Conservation (phyloP, 2,888 invertebrate species). For the Eurois occulta region DNA sequence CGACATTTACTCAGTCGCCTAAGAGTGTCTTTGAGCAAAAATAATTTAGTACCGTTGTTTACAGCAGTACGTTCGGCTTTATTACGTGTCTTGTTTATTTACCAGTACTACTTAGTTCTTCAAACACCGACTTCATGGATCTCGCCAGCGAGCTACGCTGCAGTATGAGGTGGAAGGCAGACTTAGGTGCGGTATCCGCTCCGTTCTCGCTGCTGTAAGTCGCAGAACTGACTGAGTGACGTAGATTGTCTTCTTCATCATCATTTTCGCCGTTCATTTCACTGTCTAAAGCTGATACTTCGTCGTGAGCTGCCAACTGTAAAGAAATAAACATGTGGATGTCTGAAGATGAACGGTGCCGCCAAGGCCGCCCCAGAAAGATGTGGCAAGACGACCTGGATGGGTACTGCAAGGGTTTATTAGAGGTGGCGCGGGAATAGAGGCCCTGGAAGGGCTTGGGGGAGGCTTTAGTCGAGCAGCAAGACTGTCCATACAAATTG, state of each 20-base stretch:
- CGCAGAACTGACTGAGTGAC: slow-evolving; percentile 83
- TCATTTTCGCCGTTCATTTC: slow-evolving; percentile 86
- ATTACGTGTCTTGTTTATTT: slow-evolving; percentile 36
- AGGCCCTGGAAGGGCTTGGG: neutral
- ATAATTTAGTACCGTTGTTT: neutral
- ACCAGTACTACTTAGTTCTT: slow-evolving; percentile 93
- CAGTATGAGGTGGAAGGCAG: slow-evolving; percentile 95
- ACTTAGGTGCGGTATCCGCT: slow-evolving; percentile 81
- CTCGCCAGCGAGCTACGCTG: slow-evolving; percentile 95
- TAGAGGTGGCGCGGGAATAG: neutral
- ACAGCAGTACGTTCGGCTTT: neutral
- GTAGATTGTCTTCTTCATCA: slow-evolving; percentile 83
- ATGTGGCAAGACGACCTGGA: neutral
- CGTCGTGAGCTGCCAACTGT: slow-evolving; percentile 90
- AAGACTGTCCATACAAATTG: neutral
- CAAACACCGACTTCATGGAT: slow-evolving; percentile 95
- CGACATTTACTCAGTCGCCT: neutral
- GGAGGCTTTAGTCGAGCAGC: neutral
- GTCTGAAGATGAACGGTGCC: neutral
- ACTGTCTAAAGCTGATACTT: slow-evolving; percentile 88
- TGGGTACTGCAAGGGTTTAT: neutral
- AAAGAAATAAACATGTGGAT: slow-evolving; percentile 44
- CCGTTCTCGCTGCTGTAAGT: slow-evolving; percentile 78
- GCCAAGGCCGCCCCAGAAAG: too few relatives aligned
- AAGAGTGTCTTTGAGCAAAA: neutral